Evolutionary conservation across 2,113 vertebrate species (phyloP).

Genomic region (Pseudopodoces humilis): DNA sequence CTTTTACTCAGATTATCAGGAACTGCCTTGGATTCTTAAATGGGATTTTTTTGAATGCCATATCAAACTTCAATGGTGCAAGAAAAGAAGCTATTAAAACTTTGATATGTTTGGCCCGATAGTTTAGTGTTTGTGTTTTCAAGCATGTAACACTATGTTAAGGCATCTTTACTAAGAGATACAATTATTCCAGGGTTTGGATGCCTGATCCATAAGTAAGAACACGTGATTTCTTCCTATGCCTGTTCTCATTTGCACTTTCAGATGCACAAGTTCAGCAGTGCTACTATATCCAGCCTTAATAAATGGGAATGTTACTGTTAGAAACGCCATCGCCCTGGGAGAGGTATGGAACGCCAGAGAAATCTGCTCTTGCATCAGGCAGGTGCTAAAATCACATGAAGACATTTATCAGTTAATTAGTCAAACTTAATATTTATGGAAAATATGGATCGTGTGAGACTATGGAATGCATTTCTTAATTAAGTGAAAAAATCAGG

Average conservation of each 20-base stretch:
- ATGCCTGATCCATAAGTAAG: background rate
- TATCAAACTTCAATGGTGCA: background rate
- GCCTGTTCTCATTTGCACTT: conserved; percentile 33
- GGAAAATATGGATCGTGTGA: background rate
- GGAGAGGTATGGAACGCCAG: background rate
- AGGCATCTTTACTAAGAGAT: background rate
- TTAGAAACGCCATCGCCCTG: conserved; percentile 40
- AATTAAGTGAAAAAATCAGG: conserved; percentile 51
- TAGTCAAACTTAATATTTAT: conserved; percentile 46
- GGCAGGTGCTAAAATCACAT: conserved; percentile 53
- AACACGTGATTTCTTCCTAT: conserved; percentile 27
- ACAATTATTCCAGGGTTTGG: background rate
- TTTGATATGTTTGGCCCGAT: background rate
- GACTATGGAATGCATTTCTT: conserved; percentile 24
- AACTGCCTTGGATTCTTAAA: background rate
- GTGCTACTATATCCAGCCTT: conserved; percentile 14
- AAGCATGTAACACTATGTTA: background rate
- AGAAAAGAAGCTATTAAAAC: background rate
- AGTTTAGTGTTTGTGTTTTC: background rate
- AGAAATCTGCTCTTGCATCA: conserved; percentile 25
- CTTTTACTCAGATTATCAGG: background rate
- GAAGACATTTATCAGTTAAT: conserved; percentile 51
- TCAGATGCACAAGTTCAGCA: background rate
- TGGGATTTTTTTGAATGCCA: background rate
- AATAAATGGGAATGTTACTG: conserved; percentile 41